Evolutionary conservation across 2,797 vertebrate genomes (phyloP), one percentile per base, ranked within the genome.

Genomic region (Meda fulgida): DNA sequence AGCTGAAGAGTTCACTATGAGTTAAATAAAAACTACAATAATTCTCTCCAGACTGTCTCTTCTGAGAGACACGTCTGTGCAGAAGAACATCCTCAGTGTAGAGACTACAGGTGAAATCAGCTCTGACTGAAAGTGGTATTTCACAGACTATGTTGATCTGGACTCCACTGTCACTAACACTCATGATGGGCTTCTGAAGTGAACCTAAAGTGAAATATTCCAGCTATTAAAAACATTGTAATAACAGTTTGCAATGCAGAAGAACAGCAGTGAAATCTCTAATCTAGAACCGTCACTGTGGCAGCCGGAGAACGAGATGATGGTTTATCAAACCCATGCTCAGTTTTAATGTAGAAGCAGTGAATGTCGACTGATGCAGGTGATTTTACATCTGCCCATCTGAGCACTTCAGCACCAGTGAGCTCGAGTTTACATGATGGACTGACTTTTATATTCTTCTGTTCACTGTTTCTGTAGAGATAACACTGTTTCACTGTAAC

Each of bases 371-470:
- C 69, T 11, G 76, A 38, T 84, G 65, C n/a, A 69, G 86, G 83
- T 55, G 82, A 43, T 0, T 4, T 81, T 19, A 34, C 75, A 0
- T 13, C 0, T 36, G 34, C 2, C 21, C 13, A 14, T 0, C 0
- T 2, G 71, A 90, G 63, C 67, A 91, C 40, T 31, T 89, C 81
- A 85, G 76, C 13, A 55, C 89, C 91, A 66, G 83, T 86, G 46
- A 91, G n/a, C 5, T 18, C 85, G 14, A 79, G 3, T 0, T 29
- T 5, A 89, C 91, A 92, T 0, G 26, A 29, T 0, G 0, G 40
- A n/a, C 4, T 0, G 1, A 0, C 0, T 0, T 40, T 7, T 3
- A 3, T 0, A 23, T 38, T 7, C 2, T 1, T 16, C 29, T 23
- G 5, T 5, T 10, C 0, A 0, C 0, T 23, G 0, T 51, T 0